phyloP scores from a whole-genome alignment of 2,113 vertebrate genomes.

The Oreocharis arfaki region DNA sequence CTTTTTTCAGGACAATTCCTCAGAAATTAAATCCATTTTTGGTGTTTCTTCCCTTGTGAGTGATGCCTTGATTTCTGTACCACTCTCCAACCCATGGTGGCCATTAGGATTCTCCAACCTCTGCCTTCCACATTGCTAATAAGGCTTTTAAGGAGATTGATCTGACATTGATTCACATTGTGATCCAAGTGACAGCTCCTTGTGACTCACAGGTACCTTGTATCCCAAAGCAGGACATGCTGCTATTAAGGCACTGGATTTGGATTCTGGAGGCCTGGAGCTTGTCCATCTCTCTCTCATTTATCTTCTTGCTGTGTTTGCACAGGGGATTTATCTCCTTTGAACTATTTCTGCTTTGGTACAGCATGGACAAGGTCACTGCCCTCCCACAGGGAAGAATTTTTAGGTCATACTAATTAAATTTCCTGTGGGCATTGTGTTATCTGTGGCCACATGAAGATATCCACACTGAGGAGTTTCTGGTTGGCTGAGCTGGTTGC shows the following conservation, averaged over 20 bases:
- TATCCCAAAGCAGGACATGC: background rate
- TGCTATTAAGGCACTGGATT: background rate
- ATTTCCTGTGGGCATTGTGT: background rate
- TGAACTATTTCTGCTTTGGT: background rate
- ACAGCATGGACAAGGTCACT: background rate
- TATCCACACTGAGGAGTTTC: background rate
- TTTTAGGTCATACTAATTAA: background rate
- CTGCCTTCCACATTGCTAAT: background rate
- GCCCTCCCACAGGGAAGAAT: background rate
- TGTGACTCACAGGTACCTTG: background rate
- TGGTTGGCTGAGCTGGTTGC: background rate
- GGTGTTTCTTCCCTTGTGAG: background rate
- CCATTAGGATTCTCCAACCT: background rate
- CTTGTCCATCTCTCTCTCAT: background rate
- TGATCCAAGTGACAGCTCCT: background rate
- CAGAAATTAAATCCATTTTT: background rate
- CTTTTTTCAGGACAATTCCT: background rate
- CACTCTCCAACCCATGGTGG: background rate
- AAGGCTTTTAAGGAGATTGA: background rate
- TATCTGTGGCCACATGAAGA: background rate
- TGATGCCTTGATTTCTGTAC: fast-evolving
- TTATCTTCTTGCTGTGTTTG: background rate
- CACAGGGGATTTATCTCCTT: background rate
- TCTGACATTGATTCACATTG: background rate
- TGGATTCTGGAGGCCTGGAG: background rate